Percentiles rank a stretch among this genome's conserved stretches.
Conservation (phyloP, 2,113 vertebrate species). For the Oreochromis aureus region DNA sequence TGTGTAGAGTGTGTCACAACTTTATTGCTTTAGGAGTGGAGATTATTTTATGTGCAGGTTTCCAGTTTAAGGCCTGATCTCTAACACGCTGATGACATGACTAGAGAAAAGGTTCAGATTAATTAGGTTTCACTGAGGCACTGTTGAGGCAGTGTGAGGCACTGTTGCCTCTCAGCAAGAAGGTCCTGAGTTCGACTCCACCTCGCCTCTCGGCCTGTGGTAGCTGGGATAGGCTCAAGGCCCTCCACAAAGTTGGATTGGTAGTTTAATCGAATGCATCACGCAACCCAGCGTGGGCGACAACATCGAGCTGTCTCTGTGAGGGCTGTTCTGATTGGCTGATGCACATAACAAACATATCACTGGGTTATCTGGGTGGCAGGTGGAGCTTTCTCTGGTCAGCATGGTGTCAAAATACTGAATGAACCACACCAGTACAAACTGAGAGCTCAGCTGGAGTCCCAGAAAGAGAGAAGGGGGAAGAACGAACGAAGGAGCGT, state of each 20-base stretch:
- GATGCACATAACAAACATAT: neutral
- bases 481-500: neutral
- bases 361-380: neutral
- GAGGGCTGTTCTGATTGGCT: neutral
- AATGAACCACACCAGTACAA: neutral
- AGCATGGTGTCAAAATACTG: neutral
- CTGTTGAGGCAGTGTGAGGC: too few species aligned
- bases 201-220: neutral
- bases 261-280: neutral
- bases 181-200: neutral
- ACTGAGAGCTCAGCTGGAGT: neutral
- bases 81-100: neutral
- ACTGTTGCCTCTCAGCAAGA: neutral
- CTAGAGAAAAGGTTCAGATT: neutral
- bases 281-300: neutral
- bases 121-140: neutral
- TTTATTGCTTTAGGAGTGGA: neutral
- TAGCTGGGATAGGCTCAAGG: accelerated
- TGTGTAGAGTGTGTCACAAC: neutral
- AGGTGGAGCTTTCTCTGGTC: neutral
- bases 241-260: neutral
- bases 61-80: neutral
- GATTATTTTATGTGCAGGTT: neutral
- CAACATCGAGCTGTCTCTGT: neutral
- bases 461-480: accelerated